Base-by-base conservation (phyloP, 2,888 invertebrate species). In the Anthoptus insignis region DNA sequence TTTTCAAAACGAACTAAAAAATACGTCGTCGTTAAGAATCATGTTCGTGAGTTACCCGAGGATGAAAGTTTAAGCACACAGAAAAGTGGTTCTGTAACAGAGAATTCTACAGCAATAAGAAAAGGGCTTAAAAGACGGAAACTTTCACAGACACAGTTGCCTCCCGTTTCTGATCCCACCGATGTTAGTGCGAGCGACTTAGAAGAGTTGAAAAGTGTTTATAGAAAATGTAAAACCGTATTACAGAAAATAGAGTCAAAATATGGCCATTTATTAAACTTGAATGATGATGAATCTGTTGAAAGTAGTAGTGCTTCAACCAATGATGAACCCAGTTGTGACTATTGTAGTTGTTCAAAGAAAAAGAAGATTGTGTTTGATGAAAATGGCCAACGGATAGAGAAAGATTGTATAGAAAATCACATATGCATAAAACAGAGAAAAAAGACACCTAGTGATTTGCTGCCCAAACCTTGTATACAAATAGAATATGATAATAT, bases 291-390 rank as follows among this genome's bases (percentile, higher is more conserved):
- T 27, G 65, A 65, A 42, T 19, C 2, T 39, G 57, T 7, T 66
- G 66, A 45, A 64, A 27, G 7, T 27, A 19, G 45, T 13, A 69
- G 39, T n/a, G 71, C 70, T 65, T 50, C n/a, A n/a, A 47, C 49
- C 7, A 68, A 68, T 22, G 67, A 73, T 16, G 71, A 74, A 21
- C 66, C 42, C 57, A 45, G 73, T 77, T 27, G 64, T 19, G 57
- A 69, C 8, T 75, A 79, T 60, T 93, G 91, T 69, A 71, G 73
- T 2, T 91, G 91, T 72, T 70, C 68, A 58, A 65, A 72, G 0
- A 89, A 87, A 37, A 89, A 79, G 67, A 92, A 89, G 74, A 87
- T 88, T 57, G 72, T 90, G 7, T 93, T 88, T 80, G 86, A 88
- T 72, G 92, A 93, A 29, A 81, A 89, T 7, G 93, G 92, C 1